Conservation (phyloP, 2,113 vertebrate species). For the Protobothrops flavoviridis region DNA sequence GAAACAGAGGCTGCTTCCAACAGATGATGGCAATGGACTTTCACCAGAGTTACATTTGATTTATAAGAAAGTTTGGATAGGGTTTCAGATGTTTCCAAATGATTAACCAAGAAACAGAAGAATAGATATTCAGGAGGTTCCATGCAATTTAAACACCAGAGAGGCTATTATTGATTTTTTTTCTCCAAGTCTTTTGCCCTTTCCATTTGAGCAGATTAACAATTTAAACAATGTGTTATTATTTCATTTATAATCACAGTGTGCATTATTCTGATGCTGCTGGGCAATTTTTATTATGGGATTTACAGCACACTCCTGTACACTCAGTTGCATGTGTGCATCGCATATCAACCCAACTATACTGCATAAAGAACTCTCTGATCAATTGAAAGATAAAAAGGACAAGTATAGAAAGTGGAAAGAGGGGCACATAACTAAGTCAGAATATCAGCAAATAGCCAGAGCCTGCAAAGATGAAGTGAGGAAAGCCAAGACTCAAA, state of each 20-base stretch:
- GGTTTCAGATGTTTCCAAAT: neutral
- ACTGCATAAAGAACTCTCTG: too few species aligned
- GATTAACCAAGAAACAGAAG: neutral
- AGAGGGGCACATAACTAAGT: too few species aligned
- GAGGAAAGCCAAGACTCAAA: too few species aligned
- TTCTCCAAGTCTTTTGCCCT: neutral
- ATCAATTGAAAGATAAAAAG: too few species aligned
- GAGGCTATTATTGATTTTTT: neutral
- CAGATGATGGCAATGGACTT: neutral
- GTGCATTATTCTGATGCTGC: neutral
- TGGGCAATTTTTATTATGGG: neutral
- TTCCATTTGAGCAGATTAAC: neutral
- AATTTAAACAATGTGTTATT: neutral
- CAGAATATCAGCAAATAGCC: too few species aligned
- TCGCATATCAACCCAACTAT: neutral
- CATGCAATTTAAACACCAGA: neutral
- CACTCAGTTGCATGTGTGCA: neutral
- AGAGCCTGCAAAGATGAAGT: too few species aligned
- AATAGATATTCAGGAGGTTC: neutral
- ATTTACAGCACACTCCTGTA: neutral
- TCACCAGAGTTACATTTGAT: constrained; percentile 1
- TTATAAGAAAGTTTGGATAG: neutral
- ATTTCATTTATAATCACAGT: neutral
- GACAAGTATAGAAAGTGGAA: too few species aligned
- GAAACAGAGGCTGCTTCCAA: constrained; percentile 10